Evolutionary conservation across 2,888 invertebrate genomes (phyloP).

Genomic region (Aplocera efformata): DNA sequence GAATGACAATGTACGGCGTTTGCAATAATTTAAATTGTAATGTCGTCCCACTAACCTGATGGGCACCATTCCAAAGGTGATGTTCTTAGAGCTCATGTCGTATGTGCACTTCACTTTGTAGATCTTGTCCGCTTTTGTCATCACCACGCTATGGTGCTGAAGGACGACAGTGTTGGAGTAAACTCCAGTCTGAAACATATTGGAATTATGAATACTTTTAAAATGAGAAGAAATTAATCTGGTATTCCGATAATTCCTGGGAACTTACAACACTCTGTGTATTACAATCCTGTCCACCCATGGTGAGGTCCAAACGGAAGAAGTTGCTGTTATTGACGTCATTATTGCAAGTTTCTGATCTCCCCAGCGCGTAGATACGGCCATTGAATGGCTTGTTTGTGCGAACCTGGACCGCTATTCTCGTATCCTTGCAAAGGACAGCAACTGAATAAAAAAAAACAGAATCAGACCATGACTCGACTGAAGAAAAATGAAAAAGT

Average conservation of each 20-base stretch:
- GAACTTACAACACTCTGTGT: conserved; percentile 94
- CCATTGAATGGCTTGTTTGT: conserved; percentile 97
- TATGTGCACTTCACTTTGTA: conserved; percentile 98
- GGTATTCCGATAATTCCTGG: neutral
- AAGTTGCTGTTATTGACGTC: conserved; percentile 95
- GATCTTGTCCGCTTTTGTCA: conserved; percentile 98
- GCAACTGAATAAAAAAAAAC: conserved; percentile 83
- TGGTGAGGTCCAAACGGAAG: conserved; percentile 94
- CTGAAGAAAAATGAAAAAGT: conserved; percentile 12
- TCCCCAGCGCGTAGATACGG: conserved; percentile 94
- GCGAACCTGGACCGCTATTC: conserved; percentile 94
- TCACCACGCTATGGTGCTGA: conserved; percentile 96
- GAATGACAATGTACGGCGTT: conserved; percentile 28
- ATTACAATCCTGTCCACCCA: conserved; percentile 97
- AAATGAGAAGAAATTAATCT: neutral
- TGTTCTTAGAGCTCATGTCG: conserved; percentile 97
- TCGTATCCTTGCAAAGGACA: conserved; percentile 96
- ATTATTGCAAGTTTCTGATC: conserved; percentile 97
- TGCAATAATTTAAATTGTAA: conserved; percentile 31
- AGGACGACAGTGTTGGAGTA: conserved; percentile 96
- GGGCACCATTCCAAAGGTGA: conserved; percentile 98
- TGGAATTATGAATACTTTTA: neutral
- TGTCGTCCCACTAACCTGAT: conserved; percentile 83
- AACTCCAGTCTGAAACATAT: conserved; percentile 88
- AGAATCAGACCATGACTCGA: conserved; percentile 7